These are phyloP conservation scores for Cardiocondyla obscurior DNA, from an alignment of 1,140 invertebrate genomes.

Conservation along the genomic window DNA sequence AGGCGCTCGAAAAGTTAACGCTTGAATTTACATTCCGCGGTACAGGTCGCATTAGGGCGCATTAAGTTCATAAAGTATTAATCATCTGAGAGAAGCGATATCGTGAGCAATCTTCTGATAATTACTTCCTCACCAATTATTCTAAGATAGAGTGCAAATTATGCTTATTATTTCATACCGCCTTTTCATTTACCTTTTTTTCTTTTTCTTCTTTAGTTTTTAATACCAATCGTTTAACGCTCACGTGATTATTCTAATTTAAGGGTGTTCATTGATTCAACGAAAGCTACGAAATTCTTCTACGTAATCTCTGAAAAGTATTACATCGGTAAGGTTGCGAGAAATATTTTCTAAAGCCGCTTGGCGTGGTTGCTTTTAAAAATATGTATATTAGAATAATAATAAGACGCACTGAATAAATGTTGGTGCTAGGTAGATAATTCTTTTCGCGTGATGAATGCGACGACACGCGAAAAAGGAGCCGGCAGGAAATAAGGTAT, in stretches of 20 bases:
- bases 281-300: no score
- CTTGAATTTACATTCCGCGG: constrained; percentile 39
- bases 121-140: constrained; percentile 5
- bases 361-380: not conserved
- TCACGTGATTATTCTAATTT: constrained; percentile 14
- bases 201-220: not conserved
- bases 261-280: not conserved
- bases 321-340: not conserved
- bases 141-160: not conserved
- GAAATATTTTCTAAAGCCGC: not conserved
- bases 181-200: not conserved
- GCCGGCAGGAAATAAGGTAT: constrained; percentile 1
- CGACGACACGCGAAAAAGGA: not conserved
- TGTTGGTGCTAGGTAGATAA: not conserved
- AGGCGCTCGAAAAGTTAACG: constrained; percentile 40
- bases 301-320: not conserved
- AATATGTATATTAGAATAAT: not conserved
- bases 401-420: not conserved
- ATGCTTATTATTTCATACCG: constrained; percentile 2
- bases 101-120: constrained; percentile 15
- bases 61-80: constrained; percentile 48
- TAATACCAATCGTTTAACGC: not conserved
- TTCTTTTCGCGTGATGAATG: constrained; percentile 18
- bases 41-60: constrained; percentile 31
- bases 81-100: constrained; percentile 25